These are phyloP conservation scores for Phthorimaea operculella DNA, from an alignment of 1,140 invertebrate genomes.

Conservation along the genomic window DNA sequence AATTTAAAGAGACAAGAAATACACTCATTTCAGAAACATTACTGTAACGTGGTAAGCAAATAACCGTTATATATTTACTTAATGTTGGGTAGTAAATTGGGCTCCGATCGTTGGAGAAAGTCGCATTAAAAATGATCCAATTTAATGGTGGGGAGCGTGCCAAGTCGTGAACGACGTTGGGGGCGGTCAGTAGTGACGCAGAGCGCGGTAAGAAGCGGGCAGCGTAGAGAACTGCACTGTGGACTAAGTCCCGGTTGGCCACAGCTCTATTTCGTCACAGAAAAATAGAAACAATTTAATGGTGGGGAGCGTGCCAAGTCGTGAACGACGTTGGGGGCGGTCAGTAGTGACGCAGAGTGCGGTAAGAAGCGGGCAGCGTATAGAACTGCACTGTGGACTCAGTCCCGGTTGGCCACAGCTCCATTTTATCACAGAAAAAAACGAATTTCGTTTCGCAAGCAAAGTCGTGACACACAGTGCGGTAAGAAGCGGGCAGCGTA, in stretches of 20 bases:
- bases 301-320: conserved; percentile 19
- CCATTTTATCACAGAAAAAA: conserved; percentile 11
- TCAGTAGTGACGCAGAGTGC: not conserved
- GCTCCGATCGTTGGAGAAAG: not conserved
- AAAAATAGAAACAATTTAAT: conserved; percentile 17
- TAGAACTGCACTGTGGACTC: no score
- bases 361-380: not conserved
- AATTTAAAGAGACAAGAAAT: conserved; percentile 3
- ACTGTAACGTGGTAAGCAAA: no score
- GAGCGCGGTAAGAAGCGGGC: not conserved
- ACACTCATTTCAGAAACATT: not conserved
- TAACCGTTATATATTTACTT: not conserved
- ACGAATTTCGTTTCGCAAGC: conserved; percentile 20
- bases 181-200: not conserved
- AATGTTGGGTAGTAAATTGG: not conserved
- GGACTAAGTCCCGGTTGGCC: no score
- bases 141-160: conserved; percentile 18
- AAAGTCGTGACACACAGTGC: conserved; percentile 11
- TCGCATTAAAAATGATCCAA: conserved; percentile 15
- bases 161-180: conserved; percentile 18
- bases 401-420: no score
- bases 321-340: conserved; percentile 11
- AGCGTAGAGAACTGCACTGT: no score
- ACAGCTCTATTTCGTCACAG: conserved; percentile 1
- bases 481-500: not conserved